Conservation (phyloP, 2,797 vertebrate species). For the Coendou prehensilis region DNA sequence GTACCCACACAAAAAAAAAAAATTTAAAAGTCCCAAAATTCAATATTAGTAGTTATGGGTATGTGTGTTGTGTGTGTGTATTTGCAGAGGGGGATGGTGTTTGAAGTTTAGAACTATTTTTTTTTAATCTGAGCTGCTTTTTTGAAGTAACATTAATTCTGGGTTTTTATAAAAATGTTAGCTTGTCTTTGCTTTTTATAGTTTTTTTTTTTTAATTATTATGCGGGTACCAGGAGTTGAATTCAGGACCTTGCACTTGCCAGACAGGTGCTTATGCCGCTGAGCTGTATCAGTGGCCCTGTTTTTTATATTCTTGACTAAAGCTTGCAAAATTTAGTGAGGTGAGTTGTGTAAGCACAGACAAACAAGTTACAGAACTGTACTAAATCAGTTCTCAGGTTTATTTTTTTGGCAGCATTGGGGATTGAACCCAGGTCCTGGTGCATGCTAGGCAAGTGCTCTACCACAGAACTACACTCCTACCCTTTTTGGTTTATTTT, state of each 20-base stretch:
- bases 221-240: too few species aligned
- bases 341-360: not conserved
- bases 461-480: not conserved
- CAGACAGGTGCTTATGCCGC: too few species aligned
- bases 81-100: not conserved
- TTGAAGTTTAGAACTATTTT: not conserved
- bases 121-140: not conserved
- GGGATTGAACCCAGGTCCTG: not conserved
- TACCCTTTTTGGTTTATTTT: not conserved
- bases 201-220: too few species aligned
- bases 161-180: constrained; percentile 43
- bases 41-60: not conserved
- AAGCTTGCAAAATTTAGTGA: constrained; percentile 47
- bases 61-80: not conserved
- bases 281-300: not conserved
- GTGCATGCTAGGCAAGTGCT: not conserved
- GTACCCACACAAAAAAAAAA: too few species aligned
- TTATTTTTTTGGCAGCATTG: not conserved
- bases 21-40: not conserved
- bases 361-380: constrained; percentile 47
- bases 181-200: constrained; percentile 54
- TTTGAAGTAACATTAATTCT: constrained; percentile 15
- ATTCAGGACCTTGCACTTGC: too few species aligned
- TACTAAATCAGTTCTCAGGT: not conserved
- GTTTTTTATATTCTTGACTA: constrained; percentile 25